These are phyloP conservation scores for Chalcosyrphus nemorum DNA, from an alignment of 2,888 invertebrate genomes.

Conservation along the genomic window DNA sequence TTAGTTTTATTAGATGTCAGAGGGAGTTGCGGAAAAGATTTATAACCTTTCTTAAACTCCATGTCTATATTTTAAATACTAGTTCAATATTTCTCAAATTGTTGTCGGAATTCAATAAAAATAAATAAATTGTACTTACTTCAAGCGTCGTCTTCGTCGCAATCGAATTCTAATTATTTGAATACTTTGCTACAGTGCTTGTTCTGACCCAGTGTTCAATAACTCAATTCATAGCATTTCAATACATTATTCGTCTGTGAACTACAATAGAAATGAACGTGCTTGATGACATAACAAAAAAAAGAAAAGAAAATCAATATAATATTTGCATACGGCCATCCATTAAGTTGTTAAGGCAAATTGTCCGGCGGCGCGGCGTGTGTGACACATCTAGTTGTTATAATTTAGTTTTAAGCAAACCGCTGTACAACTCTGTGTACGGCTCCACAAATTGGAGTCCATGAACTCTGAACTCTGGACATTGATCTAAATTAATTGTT, in stretches of 20 bases:
- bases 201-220: background rate
- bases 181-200: background rate
- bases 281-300: background rate
- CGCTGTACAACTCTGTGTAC: background rate
- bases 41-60: too few species aligned
- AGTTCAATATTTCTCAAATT: too few species aligned
- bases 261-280: background rate
- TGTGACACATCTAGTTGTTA: slow-evolving; percentile 39
- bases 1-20: too few species aligned
- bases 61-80: too few species aligned
- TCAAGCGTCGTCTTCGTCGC: background rate
- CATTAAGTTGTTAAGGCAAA: background rate
- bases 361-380: slow-evolving; percentile 24
- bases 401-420: slow-evolving; percentile 2
- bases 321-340: background rate
- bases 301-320: background rate
- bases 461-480: slow-evolving; percentile 35
- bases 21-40: too few species aligned
- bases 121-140: too few species aligned
- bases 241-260: background rate
- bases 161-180: background rate
- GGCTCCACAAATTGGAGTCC: slow-evolving; percentile 29
- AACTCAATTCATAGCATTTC: background rate
- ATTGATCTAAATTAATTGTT: slow-evolving; percentile 56
- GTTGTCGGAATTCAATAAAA: too few species aligned